Conservation (phyloP, 2,797 vertebrate species). For the Acanthurus tractus region DNA sequence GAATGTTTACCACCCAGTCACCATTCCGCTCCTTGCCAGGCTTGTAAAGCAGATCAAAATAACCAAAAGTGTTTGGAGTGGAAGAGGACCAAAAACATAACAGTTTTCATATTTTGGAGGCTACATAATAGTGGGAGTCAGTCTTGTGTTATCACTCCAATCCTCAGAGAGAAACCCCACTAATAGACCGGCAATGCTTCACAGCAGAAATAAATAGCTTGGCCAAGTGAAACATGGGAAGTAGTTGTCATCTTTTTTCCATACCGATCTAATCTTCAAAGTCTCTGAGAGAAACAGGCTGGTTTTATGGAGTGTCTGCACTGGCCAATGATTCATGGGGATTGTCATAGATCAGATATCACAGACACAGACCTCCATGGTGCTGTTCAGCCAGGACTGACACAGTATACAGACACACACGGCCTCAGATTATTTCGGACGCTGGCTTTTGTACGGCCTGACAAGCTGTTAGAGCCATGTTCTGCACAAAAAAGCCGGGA, state of each 20-base stretch:
- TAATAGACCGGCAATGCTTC: slow-evolving; percentile 73
- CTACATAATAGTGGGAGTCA: slow-evolving; percentile 75
- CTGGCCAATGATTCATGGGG: slow-evolving; percentile 74
- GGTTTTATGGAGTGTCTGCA: slow-evolving; percentile 72
- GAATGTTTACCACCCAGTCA: slow-evolving; percentile 61
- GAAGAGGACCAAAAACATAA: slow-evolving; percentile 75
- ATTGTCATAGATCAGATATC: slow-evolving; percentile 79
- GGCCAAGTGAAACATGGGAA: slow-evolving; percentile 84
- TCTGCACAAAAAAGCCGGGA: slow-evolving; percentile 56
- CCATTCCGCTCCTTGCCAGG: slow-evolving; percentile 57
- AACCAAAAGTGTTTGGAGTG: slow-evolving; percentile 75
- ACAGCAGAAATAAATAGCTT: slow-evolving; percentile 70
- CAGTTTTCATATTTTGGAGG: slow-evolving; percentile 79
- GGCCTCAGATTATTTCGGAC: slow-evolving; percentile 64
- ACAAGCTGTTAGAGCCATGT: slow-evolving; percentile 68
- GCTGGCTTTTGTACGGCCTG: slow-evolving; percentile 65
- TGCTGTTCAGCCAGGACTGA: slow-evolving; percentile 62
- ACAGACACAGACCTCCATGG: slow-evolving; percentile 72
- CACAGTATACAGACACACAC: slow-evolving; percentile 52
- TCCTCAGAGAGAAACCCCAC: slow-evolving; percentile 74
- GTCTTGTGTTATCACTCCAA: slow-evolving; percentile 78
- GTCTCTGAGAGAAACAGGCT: slow-evolving; percentile 70
- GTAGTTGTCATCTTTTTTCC: slow-evolving; percentile 70
- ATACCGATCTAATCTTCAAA: slow-evolving; percentile 81
- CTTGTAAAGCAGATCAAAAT: slow-evolving; percentile 69